Base-by-base conservation (phyloP, 1,140 invertebrate species). In the Papilio polyxenes region DNA sequence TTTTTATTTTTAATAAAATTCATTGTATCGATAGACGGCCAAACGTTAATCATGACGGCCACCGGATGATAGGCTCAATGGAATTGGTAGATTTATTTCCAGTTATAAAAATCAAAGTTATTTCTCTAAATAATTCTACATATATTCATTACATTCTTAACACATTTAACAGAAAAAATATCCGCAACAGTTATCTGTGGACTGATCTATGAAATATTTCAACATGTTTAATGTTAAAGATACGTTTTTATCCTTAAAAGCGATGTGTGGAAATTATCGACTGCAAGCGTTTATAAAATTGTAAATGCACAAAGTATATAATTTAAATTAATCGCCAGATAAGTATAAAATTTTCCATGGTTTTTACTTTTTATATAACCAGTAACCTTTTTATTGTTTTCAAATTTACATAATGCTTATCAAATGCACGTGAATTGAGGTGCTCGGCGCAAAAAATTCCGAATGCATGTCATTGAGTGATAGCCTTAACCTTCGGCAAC, bases 401-500 rank as follows among this genome's bases (percentile, higher is more conserved):
- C 31, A 72, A 72, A 40, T 72, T 72, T 72, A 49, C 75, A 51
- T 76, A 76, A 53, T 20, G 17, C 69, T 49, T 53, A 23, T 65
- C 20, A 15, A 44, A 76, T 53, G 31, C 15, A 49, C 15, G 75
- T 37, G 75, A 40, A 15, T 20, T 20, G 15, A 49, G 15, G 74
- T 23, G 15, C 15, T 53, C 40, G 76, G 20, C n/a, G 44, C 51
- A 44, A 13, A 59, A 80, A 20, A 56, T 81, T 83, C 80, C 76
- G 31, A 69, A 77, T 51, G 80, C 65, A 72, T 76, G 44, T 48
- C 48, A 53, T 80, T 83, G 84, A 85, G 79, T 59, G 81, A 65
- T 81, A 37, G 53, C 56, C 75, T 44, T 75, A 84, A 88, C 87
- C 85, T 88, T 83, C 82, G 81, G 82, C 87, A 88, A 84, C 87